Base-by-base conservation (phyloP, 2,888 invertebrate species). In the Brachyptera putata region DNA sequence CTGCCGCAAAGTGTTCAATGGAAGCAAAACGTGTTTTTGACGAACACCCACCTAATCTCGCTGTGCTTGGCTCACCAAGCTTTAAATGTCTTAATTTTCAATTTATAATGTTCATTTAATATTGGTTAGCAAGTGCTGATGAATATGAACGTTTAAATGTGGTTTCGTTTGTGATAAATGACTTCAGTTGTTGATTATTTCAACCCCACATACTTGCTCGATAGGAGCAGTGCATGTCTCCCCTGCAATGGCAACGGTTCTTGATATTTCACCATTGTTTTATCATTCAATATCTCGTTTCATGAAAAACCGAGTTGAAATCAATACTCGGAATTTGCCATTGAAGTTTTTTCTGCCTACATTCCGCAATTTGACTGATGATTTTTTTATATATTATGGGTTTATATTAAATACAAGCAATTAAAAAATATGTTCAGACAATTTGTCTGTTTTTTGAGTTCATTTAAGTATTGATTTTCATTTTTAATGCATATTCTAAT, bases 31-130 rank as follows among this genome's bases (percentile, higher is more conserved):
- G 53, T 53, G 53, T 53, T 53, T 46, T 53, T 34, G 53, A 53
- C 53, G 53, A 53, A 36, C 53, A 53, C 53, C 53, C 53, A 53
- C 53, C 53, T 53, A 36, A 53, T 34, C 18, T 53, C 36, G 18
- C 36, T 30, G n/a, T 18, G 53, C 53, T 34, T 34, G 36, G 30
- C 22, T 53, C 36, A 21, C 16, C 34, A 53, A 22, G 43, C 43
- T 4, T 43, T 43, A 21, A 21, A 18, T 18, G 16, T 18, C 21
- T 11, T 43, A 43, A 43, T 4, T 18, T 14, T 14, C 21, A 43
- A 43, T 18, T 18, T 21, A 43, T 43, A 11, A 18, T 16, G 11
- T 18, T 43, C 21, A 21, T 43, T 21, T 18, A 18, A 18, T 21
- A 43, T 43, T 21, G 21, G 30, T 30, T 7, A 11, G 11, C 30